Percentiles rank a stretch among this genome's conserved stretches.
These are phyloP conservation scores for Fratercula arctica DNA, from an alignment of 2,797 vertebrate genomes.

Conservation along the genomic window DNA sequence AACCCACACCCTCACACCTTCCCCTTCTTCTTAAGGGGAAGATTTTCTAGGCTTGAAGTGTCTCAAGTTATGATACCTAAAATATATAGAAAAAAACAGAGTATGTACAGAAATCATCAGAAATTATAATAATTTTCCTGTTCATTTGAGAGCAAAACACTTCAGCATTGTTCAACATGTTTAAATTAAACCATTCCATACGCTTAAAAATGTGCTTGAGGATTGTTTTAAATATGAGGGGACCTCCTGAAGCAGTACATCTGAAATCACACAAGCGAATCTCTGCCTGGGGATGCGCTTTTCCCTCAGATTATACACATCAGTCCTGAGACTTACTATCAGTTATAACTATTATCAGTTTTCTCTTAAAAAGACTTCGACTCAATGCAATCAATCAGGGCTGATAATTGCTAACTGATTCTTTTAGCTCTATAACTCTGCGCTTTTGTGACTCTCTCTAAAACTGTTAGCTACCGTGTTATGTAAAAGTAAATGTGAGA, in stretches of 20 bases:
- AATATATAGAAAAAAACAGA: background rate
- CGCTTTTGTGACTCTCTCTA: background rate
- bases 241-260: background rate
- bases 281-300: background rate
- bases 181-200: background rate
- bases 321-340: background rate
- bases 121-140: background rate
- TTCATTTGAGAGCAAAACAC: background rate
- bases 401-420: background rate
- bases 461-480: background rate
- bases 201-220: background rate
- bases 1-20: no score
- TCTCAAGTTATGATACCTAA: background rate
- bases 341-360: background rate
- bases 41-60: background rate
- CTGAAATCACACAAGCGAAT: background rate
- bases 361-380: background rate
- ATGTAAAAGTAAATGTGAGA: background rate
- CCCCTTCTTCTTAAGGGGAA: background rate
- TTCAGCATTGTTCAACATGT: background rate
- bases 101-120: background rate
- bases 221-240: background rate
- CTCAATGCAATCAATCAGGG: background rate
- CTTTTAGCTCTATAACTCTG: background rate
- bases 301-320: background rate